A percentile compares a stretch with the other conserved stretches of the same genome.
These are phyloP conservation scores for Leucoraja ocellata DNA, from an alignment of 2,797 vertebrate genomes.

Conservation along the genomic window DNA sequence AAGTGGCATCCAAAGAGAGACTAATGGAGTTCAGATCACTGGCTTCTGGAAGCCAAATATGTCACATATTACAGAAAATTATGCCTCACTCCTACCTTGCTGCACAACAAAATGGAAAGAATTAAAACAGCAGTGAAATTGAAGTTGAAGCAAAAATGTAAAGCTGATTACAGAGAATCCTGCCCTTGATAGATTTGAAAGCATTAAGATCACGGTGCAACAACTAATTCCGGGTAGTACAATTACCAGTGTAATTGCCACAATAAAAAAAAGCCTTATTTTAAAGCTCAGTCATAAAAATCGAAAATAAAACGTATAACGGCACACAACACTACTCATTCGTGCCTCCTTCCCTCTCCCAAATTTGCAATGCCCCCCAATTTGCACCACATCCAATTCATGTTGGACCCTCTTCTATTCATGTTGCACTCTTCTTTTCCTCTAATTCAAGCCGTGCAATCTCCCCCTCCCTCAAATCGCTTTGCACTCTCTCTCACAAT, in stretches of 20 bases:
- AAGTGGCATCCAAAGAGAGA: background rate
- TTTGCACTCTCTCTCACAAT: background rate
- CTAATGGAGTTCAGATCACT: background rate
- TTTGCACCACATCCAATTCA: no score
- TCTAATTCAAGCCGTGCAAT: no score
- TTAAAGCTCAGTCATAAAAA: background rate
- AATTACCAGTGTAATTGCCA: background rate
- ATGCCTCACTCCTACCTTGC: background rate
- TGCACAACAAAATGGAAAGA: background rate
- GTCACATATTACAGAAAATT: background rate
- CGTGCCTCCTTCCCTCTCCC: background rate
- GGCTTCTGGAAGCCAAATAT: background rate
- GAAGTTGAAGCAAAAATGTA: background rate
- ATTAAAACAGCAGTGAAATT: background rate
- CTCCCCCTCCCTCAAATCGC: background rate
- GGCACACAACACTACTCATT: background rate
- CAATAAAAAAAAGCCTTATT: background rate
- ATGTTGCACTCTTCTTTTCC: background rate
- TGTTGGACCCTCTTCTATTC: background rate
- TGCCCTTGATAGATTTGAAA: background rate
- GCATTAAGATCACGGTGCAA: background rate
- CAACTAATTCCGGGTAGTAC: background rate
- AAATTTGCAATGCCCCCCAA: background rate
- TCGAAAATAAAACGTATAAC: background rate
- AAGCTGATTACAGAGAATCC: background rate